Conservation (phyloP, 2,888 invertebrate genomes). For the Malthinus seriepunctatus region DNA sequence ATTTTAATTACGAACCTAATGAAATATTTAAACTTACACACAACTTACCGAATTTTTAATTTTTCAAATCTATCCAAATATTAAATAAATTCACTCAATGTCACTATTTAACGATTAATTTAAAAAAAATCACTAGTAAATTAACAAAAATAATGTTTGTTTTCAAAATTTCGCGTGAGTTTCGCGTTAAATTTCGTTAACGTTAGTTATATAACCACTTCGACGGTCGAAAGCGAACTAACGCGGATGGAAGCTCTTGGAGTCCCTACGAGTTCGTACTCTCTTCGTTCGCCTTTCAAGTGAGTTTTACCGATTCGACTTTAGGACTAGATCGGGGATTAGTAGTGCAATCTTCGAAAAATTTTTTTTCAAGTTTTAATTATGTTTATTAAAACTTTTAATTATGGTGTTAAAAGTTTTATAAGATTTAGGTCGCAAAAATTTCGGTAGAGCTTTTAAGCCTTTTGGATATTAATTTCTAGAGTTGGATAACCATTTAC, state of each 20-base stretch:
- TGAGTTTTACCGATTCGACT: conserved; percentile 5
- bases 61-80: not conserved
- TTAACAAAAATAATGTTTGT: not conserved
- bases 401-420: not conserved
- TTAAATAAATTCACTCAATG: too few species aligned
- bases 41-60: not conserved
- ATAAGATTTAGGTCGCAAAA: too few species aligned
- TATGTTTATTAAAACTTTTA: not conserved
- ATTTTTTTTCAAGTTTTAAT: too few species aligned
- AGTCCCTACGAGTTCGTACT: not conserved
- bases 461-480: too few species aligned
- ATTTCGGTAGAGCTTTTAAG: too few species aligned
- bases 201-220: not conserved
- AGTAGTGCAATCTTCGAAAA: not conserved
- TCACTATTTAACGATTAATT: too few species aligned
- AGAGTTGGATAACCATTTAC: too few species aligned
- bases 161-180: not conserved
- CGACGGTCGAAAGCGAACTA: conserved; percentile 34
- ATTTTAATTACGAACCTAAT: conserved; percentile 37
- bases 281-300: not conserved
- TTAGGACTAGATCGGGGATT: not conserved
- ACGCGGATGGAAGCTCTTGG: not conserved
- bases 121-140: not conserved
- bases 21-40: conserved; percentile 32
- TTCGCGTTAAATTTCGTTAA: too few species aligned